phyloP scores from a whole-genome alignment of 23 tunicate species.

The Halocynthia roretzi region DNA sequence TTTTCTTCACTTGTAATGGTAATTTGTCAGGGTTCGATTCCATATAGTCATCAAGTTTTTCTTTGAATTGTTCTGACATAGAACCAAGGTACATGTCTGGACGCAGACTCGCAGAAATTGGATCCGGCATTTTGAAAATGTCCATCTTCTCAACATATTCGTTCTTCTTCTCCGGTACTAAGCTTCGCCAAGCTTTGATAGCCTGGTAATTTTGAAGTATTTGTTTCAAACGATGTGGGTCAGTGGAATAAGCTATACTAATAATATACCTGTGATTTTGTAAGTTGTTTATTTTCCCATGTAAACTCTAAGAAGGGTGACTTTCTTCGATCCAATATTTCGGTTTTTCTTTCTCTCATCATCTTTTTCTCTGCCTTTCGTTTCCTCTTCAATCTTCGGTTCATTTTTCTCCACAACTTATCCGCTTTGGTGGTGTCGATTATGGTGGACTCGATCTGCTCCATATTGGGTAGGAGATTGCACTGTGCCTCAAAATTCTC shows the following conservation, averaged over 20 bases:
- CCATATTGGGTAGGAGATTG: conserved; percentile 35
- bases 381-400: conserved; percentile 19
- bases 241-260: not conserved
- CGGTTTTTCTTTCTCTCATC: conserved; percentile 5
- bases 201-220: not conserved
- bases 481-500: conserved; percentile 52
- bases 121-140: conserved; percentile 31
- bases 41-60: conserved; percentile 39
- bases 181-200: conserved; percentile 25
- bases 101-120: conserved; percentile 35
- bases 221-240: not conserved
- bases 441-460: conserved; percentile 4
- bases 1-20: conserved; percentile 23
- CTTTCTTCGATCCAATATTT: conserved; percentile 9
- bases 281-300: not conserved
- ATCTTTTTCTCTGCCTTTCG: conserved; percentile 38
- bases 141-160: conserved; percentile 15
- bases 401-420: conserved; percentile 29
- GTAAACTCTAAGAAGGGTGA: conserved; percentile 50
- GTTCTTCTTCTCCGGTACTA: conserved; percentile 11
- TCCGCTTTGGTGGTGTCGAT: conserved; percentile 36
- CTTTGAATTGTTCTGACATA: conserved; percentile 45
- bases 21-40: conserved; percentile 21
- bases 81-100: conserved; percentile 85
- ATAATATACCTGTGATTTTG: conserved; percentile 23